Base-by-base conservation (phyloP, 1,140 invertebrate species). In the Adelges cooleyi region DNA sequence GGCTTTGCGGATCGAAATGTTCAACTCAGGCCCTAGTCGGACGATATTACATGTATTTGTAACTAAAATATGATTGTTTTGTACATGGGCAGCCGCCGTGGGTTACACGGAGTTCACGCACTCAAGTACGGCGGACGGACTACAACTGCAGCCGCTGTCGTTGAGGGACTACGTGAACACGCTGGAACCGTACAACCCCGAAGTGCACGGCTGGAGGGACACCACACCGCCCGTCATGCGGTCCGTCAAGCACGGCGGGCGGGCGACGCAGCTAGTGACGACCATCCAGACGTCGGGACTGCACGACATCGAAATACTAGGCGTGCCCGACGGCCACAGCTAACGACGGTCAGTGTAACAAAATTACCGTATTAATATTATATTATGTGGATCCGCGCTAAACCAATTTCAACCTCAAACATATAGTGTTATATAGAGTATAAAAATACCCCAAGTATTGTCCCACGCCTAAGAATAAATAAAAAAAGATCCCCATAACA, bases 151-250 rank as follows among this genome's bases (percentile, higher is more conserved):
- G 20, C 70, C 70, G 15, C 46, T 68, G 53, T 67, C 70, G 22
- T 59, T 71, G 56, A 49, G 69, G 25, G 69, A 71, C n/a, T 70
- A 71, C 36, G 68, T 71, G 23, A 68, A 67, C 22, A 69, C 70
- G 1, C 42, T 70, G 53, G 68, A 70, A 38, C 70, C 70, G n/a
- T 71, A 71, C 59, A 68, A 71, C 46, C 70, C 70, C 3, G 65
- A 67, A 40, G 36, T 69, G n/a, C 70, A 71, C 65, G 70, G 70
- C 23, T 71, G 70, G 70, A 65, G 70, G 20, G 70, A 69, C 18
- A 52, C 68, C 40, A 69, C 70, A 53, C 70, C 70, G 10, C 56
- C 49, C 13, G 36, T 44, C n/a, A 22, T 66, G 65, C 49, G 65
- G n/a, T 53, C 49, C 50, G 50, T 62, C 56, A 62, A 33, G 25